Percentiles rank a stretch among this genome's conserved stretches.
These are phyloP conservation scores for Pentalonia nigronervosa DNA, from an alignment of 1,140 invertebrate species.

Conservation along the genomic window DNA sequence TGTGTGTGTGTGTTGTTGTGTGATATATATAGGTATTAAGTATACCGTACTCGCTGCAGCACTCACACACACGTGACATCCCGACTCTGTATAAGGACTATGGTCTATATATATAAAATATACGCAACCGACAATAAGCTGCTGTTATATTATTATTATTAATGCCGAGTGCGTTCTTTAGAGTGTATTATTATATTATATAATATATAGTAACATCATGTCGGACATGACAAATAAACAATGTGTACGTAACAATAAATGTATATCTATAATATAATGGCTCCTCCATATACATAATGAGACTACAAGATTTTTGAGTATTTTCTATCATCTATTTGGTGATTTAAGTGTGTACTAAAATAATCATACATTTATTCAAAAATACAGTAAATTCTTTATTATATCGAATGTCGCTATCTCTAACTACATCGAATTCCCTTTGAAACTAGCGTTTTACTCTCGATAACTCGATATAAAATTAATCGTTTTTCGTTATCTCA, in stretches of 20 bases:
- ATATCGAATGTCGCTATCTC: no score
- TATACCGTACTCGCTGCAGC: neutral
- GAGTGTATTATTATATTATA: constrained; percentile 18
- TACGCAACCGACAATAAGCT: neutral
- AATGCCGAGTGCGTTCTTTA: constrained; percentile 3
- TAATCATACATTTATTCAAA: neutral
- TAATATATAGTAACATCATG: constrained; percentile 23
- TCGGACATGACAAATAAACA: constrained; percentile 30
- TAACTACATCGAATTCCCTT: no score
- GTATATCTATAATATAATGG: neutral
- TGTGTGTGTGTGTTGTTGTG: neutral
- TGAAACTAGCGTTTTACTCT: no score
- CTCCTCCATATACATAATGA: neutral
- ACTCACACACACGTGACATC: neutral
- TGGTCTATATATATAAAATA: neutral
- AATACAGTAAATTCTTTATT: no score
- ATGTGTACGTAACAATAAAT: neutral
- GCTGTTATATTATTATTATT: constrained; percentile 10
- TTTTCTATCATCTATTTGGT: neutral
- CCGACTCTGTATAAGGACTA: constrained; percentile 29
- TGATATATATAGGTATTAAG: neutral
- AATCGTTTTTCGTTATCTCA: no score
- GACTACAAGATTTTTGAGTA: neutral
- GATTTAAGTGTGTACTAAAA: neutral
- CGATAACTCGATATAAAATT: no score